A percentile compares a stretch with the other conserved stretches of the same genome.
These are phyloP conservation scores for Sebastes itinus DNA, from an alignment of 2,797 vertebrate species.

Conservation along the genomic window DNA sequence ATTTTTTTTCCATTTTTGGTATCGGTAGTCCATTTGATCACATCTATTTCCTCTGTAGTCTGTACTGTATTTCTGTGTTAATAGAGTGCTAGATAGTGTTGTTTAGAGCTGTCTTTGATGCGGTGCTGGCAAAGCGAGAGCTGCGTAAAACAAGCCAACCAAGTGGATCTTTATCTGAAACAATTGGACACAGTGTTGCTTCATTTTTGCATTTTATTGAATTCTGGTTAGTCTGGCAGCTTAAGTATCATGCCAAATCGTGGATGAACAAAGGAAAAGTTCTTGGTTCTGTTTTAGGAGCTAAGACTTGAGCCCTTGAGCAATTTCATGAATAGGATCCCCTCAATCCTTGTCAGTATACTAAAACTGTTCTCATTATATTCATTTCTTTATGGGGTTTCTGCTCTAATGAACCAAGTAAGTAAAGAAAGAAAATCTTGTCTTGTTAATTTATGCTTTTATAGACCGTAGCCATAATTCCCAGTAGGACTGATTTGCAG, in stretches of 20 bases:
- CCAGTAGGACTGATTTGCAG: background rate
- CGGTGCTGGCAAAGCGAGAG: conserved; percentile 13
- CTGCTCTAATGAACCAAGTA: background rate
- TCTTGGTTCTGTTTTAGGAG: conserved; percentile 15
- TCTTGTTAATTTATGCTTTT: background rate
- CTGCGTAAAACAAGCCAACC: conserved; percentile 35
- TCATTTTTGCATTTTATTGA: conserved; percentile 28
- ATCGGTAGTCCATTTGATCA: background rate
- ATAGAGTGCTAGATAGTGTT: conserved; percentile 24
- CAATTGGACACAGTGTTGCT: conserved; percentile 1
- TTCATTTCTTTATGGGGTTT: background rate
- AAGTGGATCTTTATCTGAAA: conserved; percentile 33
- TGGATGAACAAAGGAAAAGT: conserved; percentile 24
- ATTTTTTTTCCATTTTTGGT: conserved; percentile 7
- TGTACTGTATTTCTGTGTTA: conserved; percentile 23
- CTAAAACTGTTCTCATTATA: background rate
- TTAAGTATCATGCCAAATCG: background rate
- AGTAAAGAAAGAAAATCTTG: background rate
- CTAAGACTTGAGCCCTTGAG: background rate
- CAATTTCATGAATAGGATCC: background rate
- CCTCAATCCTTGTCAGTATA: background rate
- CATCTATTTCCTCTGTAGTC: conserved; percentile 2
- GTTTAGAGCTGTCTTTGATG: conserved; percentile 32
- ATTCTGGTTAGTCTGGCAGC: conserved; percentile 12
- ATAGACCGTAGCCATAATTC: background rate